Evolutionary conservation across 2,888 invertebrate genomes (phyloP), one percentile per base, ranked within the genome.

Genomic region (Drosophila tanythrix): DNA sequence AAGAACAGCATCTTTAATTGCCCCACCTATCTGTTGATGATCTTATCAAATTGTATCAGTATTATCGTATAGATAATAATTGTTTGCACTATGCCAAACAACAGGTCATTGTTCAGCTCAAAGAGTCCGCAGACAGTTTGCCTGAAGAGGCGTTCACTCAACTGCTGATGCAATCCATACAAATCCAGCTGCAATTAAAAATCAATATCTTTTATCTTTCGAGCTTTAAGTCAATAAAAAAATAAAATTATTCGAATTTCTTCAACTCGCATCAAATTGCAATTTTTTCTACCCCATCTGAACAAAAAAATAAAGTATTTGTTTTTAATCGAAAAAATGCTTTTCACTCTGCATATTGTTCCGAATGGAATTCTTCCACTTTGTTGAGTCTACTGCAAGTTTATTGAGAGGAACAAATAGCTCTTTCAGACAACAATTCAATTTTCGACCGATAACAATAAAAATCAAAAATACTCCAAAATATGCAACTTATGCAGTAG

Each of bases 1-100:
- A 46, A 15, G 46, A 8, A 1, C 2, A 15, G 25, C 50, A 40
- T 64, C 73, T 58, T 50, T 46, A 25, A 29, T 36, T 43, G 25
- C n/a, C 11, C 13, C 36, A 10, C n/a, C 50, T 84, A 83, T 66
- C 63, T 74, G 74, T 89, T 70, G 11, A 80, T 59, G 56, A 86
- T 77, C 77, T 85, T 88, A 79, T 91, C 92, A 74, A 90, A 91
- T 68, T 92, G 91, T 75, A 92, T 85, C 25, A 92, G 79, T 67
- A 91, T 82, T 53, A 84, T 76, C 63, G 90, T 75, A 70, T 90
- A 87, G 48, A 80, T 70, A 57, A 91, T 73, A 50, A 92, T 86
- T 36, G 74, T 83, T 66, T 84, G 79, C 62, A 79, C 71, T 52
- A 83, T 79, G 68, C 73, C 55, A 71, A 91, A 88, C 40, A 91